phyloP scores from a whole-genome alignment of 2,888 invertebrate genomes.

The Rutpela maculata region DNA sequence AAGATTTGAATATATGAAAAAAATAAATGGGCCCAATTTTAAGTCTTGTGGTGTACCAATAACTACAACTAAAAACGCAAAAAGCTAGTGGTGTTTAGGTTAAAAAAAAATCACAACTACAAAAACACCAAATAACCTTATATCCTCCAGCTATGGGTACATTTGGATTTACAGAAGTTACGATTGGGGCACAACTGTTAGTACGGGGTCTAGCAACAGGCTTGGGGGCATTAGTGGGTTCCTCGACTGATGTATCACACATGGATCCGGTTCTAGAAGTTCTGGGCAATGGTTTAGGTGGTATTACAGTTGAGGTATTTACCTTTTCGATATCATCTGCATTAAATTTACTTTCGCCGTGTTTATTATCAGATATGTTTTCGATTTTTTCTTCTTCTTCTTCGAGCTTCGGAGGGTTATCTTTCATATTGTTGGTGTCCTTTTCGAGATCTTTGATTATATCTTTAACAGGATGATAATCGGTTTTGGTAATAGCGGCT shows the following conservation, averaged over 20 bases:
- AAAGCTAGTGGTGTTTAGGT: constrained; percentile 21
- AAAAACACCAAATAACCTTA: constrained; percentile 78
- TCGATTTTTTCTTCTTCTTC: constrained; percentile 37
- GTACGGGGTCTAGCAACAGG: constrained; percentile 84
- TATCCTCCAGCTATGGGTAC: constrained; percentile 79
- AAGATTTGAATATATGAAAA: not conserved
- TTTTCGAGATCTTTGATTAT: constrained; percentile 80
- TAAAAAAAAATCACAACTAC: constrained; percentile 22
- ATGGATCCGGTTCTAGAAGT: constrained; percentile 84
- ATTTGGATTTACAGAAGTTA: constrained; percentile 78
- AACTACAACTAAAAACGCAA: constrained; percentile 36
- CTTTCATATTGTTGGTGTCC: constrained; percentile 55
- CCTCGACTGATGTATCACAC: constrained; percentile 79
- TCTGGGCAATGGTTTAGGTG: constrained; percentile 88
- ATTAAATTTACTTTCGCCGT: constrained; percentile 32
- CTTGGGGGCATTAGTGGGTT: constrained; percentile 77
- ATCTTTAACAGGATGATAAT: constrained; percentile 76
- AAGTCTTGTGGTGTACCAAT: constrained; percentile 20
- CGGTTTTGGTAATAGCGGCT: constrained; percentile 73
- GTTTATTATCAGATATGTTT: constrained; percentile 38
- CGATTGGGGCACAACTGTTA: constrained; percentile 76
- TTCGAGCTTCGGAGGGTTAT: constrained; percentile 31
- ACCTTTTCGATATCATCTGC: constrained; percentile 72
- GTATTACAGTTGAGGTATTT: constrained; percentile 70
- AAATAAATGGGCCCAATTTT: not conserved